Base-by-base conservation (phyloP, 2,797 vertebrate species). In the Malacoraja senta region DNA sequence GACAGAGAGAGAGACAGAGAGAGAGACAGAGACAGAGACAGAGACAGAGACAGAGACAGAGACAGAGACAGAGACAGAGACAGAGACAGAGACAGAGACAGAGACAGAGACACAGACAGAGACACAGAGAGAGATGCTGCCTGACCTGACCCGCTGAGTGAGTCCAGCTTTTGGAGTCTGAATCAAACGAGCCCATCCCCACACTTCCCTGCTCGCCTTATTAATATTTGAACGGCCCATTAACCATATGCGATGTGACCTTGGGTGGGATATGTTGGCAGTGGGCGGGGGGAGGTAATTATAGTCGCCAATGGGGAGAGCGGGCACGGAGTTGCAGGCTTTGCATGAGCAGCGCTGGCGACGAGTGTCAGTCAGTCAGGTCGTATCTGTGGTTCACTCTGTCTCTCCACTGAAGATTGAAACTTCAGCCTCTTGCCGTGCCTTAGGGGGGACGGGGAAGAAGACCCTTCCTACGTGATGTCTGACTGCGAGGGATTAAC, bases 401-500 rank as follows among this genome's bases (percentile, higher is more conserved):
- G 4, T 53, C 93, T 84, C 7, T 91, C 93, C 10, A 93, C 83
- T 81, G 94, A 93, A 93, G 94, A 93, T 94, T 81, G 91, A 0
- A 21, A 24, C 29, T 94, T 77, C 95, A 94, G 44, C 44, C 94
- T 93, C 94, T 32, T 74, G 93, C 94, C n/a, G 95, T 88, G 94
- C 93, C 94, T 95, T 94, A 26, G 93, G 44, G 3, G 13, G 58
- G 29, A 53, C 15, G 35, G 32, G 44, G 90, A 92, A 81, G 94
- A 94, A 94, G 94, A 95, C 94, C 93, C 94, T 94, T 93, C 93
- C 95, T 19, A 35, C 95, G 96, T 96, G 95, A 99, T 99, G 98
- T 99, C 98, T 93, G 98, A 99, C 97, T 98, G 97, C 94, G 98
- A 99, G 96, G 98, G 98, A 95, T 97, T 97, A 94, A 96, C 96